phyloP scores from a whole-genome alignment of 2,797 vertebrate genomes.

The Tapera naevia region DNA sequence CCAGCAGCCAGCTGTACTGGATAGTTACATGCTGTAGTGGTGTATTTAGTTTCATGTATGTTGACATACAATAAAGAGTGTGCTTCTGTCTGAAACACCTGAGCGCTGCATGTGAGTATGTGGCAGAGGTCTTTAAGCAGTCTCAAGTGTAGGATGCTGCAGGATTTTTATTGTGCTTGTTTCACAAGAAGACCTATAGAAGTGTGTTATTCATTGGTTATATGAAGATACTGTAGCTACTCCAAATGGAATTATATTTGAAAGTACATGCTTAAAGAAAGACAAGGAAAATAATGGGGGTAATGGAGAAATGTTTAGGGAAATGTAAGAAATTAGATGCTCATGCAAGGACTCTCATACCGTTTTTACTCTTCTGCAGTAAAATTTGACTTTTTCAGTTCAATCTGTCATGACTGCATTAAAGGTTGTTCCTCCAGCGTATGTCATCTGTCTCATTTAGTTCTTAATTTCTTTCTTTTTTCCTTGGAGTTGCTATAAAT shows the following conservation, averaged over 20 bases:
- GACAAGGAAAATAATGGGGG: background rate
- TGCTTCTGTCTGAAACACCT: background rate
- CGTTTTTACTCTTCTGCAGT: background rate
- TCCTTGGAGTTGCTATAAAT: background rate
- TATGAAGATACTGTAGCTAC: background rate
- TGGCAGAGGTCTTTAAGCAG: background rate
- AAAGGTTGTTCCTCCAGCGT: background rate
- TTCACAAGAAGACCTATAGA: background rate
- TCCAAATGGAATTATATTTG: background rate
- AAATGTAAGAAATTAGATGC: background rate
- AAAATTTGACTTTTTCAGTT: background rate
- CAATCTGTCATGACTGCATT: background rate
- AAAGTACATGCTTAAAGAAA: background rate
- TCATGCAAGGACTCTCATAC: background rate
- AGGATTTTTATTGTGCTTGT: background rate
- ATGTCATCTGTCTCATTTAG: background rate
- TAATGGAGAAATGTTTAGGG: background rate
- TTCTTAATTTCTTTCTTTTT: background rate
- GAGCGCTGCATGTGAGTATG: accelerated
- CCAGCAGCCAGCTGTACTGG: background rate
- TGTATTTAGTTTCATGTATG: background rate
- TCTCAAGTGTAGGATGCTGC: background rate
- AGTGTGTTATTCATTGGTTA: background rate
- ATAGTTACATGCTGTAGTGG: background rate
- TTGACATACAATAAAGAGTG: background rate